Base-by-base conservation (phyloP, 1,140 invertebrate species). In the Zaprionus ghesquierei region DNA sequence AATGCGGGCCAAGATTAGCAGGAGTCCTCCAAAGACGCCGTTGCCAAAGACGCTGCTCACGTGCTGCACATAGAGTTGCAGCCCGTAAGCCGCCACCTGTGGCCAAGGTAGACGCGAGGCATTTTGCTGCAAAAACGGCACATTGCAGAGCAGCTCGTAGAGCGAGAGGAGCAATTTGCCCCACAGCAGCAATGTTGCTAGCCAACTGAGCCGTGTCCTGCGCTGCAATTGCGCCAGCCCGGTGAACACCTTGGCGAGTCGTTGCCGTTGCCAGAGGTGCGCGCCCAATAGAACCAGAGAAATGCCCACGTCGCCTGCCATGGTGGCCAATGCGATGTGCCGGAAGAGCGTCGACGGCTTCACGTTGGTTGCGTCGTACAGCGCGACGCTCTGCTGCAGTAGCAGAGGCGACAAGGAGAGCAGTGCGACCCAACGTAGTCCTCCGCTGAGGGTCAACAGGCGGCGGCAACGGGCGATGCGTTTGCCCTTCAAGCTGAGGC, bases 41-140 rank as follows among this genome's bases (percentile, higher is more conserved):
- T 89, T 89, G 0, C 74, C 70, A 49, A 81, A 89, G 20, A 89
- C 75, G 50, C 70, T 90, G 75, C 73, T 75, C 50, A 89, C 62
- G 10, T 90, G 89, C 18, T 90, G 87, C 15, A 87, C 71, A 25
- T 90, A 90, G 0, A 90, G 75, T 20, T 87, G 74, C 10, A 84
- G 22, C 2, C 69, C 68, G 49, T 81, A 90, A 18, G 82, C 72
- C 8, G 72, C 1, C 0, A 90, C 63, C 12, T 82, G 87, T 2
- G 46, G 35, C 70, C 82, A 82, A 10, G 79, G 74, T 53, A 90
- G 69, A 3, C 61, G 74, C 5, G 56, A 15, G 0, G 71, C 79
- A 0, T 76, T 59, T 5, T 75, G 73, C 9, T 31, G 54, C 4
- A 90, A 55, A 18, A 87, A 90, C 20, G 87, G 82, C 3, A 84